Evolutionary conservation across 1,140 invertebrate genomes (phyloP), one percentile per base, ranked within the genome.

Genomic region (Formica selysi): DNA sequence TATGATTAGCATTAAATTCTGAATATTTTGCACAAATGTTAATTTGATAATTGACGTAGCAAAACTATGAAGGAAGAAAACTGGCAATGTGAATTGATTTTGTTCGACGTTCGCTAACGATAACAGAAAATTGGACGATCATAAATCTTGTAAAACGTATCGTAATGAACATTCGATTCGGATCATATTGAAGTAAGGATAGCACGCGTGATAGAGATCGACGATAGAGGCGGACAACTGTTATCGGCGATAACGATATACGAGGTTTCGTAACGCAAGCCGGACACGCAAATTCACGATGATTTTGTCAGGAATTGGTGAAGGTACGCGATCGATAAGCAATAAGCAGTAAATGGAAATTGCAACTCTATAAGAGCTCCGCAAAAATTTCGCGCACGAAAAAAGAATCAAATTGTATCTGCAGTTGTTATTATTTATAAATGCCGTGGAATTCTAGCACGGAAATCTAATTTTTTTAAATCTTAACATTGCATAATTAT

Each of bases 271-370:
- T 48, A 90, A 87, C 65, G 89, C 61, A 74, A 84, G 73, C 65
- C 44, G 73, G 64, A 87, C 89, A 90, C 89, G 89, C 89, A 87
- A 90, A 79, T 88, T 90, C 83, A 57, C 78, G 78, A 90, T 90
- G 89, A 90, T 90, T 90, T 90, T 90, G 76, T 74, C 62, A 76
- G 32, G 80, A 38, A 91, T 89, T 84, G 79, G 74, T 85, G 83
- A 90, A 81, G 81, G 61, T 68, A 59, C 4, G 13, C 59, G 86
- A 87, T 91, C 91, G 87, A 87, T 91, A 88, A 83, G 92, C 92
- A 93, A 93, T 93, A 93, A 93, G 92, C 92, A 87, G 91, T 94
- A 93, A 94, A 93, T 92, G 90, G 92, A 90, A 93, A 91, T 85
- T 89, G 89, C 86, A 85, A 71, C 70, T 71, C 88, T n/a, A 54